Evolutionary conservation across 2,113 vertebrate species (phyloP), one percentile per base, ranked within the genome.

Genomic region (Archilochus colubris): DNA sequence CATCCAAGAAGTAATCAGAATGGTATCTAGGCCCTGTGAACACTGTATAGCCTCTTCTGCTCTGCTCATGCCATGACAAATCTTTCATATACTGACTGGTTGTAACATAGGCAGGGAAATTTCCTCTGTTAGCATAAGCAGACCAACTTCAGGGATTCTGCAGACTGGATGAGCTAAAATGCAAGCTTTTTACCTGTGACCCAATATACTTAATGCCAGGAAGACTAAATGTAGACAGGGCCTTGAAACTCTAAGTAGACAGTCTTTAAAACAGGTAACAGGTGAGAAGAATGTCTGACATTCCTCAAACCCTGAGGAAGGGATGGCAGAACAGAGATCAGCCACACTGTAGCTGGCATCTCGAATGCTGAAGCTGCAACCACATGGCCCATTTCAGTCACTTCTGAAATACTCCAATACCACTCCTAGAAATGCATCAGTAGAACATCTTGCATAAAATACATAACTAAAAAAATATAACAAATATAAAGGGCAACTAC

Each of bases 281-380:
- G 19, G 12, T 14, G 20, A 63, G 27, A 86, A 75, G 25, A 82
- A 53, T 0, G 0, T 33, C 20, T 54, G 31, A 74, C 3, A 0
- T 33, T 77, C 44, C 63, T 85, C 59, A 58, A 6, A 2, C 25
- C 33, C 14, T 58, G 21, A 62, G 19, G 79, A 82, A 85, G 31
- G 13, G 20, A 17, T 79, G 12, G 12, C 11, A 87, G 54, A 88
- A 61, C 7, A 67, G 46, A 75, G 28, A 40, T 44, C 28, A 55
- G 38, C 46, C 67, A 76, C 36, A 40, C 18, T 27, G 30, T 13
- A 87, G n/a, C 8, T 58, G 20, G 5, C 59, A 88, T 14, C 24
- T 27, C 68, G 30, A 89, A 89, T 28, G 31, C 44, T 72, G 25
- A 64, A 89, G 50, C 28, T 16, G 6, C 30, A 76, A 76, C 16